Conservation (phyloP, 1,140 invertebrate genomes). For the Eciton burchellii region DNA sequence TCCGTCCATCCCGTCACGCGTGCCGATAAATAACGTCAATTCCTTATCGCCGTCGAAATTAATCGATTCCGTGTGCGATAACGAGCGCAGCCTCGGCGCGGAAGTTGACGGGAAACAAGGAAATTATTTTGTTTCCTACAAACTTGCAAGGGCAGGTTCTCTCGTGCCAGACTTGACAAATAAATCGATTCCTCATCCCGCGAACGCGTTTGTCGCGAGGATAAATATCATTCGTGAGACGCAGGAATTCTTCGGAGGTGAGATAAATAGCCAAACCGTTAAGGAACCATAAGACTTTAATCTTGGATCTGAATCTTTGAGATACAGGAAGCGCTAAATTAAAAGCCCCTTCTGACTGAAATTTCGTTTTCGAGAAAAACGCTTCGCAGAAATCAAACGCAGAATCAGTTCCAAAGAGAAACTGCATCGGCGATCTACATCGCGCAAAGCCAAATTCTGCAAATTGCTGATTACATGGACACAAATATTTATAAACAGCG, state of each 20-base stretch:
- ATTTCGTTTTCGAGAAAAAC: background rate
- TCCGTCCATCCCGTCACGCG: background rate
- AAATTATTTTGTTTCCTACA: background rate
- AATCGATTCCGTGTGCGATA: slow-evolving; percentile 14
- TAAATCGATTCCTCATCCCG: background rate
- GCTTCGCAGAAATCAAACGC: background rate
- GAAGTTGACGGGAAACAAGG: background rate
- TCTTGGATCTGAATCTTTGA: background rate
- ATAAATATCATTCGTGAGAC: background rate
- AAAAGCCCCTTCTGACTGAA: slow-evolving; percentile 2
- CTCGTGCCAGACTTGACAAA: slow-evolving; percentile 7
- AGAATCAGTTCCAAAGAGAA: slow-evolving; percentile 33
- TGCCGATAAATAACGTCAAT: slow-evolving; percentile 14
- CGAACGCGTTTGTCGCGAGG: background rate
- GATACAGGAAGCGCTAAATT: background rate
- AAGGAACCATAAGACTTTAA: background rate
- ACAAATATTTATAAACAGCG: slow-evolving; percentile 57
- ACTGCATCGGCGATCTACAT: slow-evolving; percentile 9
- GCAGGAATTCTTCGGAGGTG: background rate
- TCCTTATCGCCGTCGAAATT: slow-evolving; percentile 31
- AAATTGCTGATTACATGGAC: slow-evolving; percentile 40
- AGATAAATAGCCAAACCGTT: background rate
- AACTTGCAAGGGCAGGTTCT: background rate
- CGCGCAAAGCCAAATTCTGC: slow-evolving; percentile 39
- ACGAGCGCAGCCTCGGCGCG: background rate